Percentiles rank a stretch among this genome's conserved stretches.
Evolutionary conservation across 2,113 vertebrate species (phyloP).

Genomic region (Scopus umbretta): DNA sequence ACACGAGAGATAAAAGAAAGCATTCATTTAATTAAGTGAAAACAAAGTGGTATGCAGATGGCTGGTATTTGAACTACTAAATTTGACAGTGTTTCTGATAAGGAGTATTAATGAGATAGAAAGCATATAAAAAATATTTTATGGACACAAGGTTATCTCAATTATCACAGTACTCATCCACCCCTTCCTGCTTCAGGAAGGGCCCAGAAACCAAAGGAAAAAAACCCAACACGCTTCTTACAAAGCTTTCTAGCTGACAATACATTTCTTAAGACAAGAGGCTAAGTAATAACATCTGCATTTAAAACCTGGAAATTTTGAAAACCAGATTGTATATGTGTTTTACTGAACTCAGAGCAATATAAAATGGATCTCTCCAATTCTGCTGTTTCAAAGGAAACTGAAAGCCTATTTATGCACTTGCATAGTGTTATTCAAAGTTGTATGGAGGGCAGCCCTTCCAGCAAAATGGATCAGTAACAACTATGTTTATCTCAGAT

Average conservation of each 20-base stretch:
- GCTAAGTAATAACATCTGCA: background rate
- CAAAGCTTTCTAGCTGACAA: background rate
- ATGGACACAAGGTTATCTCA: background rate
- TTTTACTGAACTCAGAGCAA: background rate
- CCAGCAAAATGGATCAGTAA: accelerated
- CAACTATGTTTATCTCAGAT: too few relatives aligned
- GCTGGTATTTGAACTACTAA: background rate
- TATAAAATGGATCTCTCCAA: background rate
- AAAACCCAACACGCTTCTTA: background rate
- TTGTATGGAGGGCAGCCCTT: background rate
- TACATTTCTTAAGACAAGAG: background rate
- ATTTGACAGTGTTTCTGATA: background rate
- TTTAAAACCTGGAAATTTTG: background rate
- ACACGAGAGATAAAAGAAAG: background rate
- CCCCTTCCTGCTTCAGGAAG: background rate
- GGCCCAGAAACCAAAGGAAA: background rate
- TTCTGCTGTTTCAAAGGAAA: background rate
- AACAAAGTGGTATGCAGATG: background rate
- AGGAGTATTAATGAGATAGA: background rate
- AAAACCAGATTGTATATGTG: background rate
- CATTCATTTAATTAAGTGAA: background rate
- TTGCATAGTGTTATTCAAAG: background rate
- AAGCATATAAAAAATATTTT: background rate
- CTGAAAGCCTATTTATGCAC: background rate
- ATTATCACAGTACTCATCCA: background rate